These are phyloP conservation scores for Ceyx cyanopectus DNA, from an alignment of 2,113 vertebrate genomes.

Conservation along the genomic window DNA sequence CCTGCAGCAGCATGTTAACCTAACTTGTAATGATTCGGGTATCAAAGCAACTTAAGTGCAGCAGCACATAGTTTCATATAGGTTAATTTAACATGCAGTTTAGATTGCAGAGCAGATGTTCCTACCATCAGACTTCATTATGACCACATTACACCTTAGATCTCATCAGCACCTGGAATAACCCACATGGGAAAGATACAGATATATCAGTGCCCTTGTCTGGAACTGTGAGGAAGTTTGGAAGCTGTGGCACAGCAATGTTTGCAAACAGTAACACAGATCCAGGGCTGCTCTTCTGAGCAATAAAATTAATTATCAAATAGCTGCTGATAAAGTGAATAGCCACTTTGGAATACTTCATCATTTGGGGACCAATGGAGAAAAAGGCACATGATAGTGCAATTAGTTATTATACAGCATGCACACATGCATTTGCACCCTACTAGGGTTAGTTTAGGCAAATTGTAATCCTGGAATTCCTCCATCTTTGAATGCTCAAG, in stretches of 20 bases:
- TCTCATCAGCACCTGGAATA: not conserved
- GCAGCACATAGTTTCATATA: not conserved
- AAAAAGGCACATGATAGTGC: not conserved
- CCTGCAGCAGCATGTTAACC: not conserved
- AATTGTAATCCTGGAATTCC: not conserved
- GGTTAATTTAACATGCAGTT: not conserved
- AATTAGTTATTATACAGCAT: not conserved
- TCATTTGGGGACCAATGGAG: not conserved
- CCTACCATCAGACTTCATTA: not conserved
- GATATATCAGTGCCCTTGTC: not conserved
- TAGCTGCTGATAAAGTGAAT: not conserved
- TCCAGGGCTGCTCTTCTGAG: not conserved
- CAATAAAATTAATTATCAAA: not conserved
- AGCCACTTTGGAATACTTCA: not conserved
- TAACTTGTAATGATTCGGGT: not conserved
- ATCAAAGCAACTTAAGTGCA: not conserved
- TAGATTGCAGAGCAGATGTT: not conserved
- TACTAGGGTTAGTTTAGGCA: not conserved
- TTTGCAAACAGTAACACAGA: not conserved
- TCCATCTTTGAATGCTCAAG: not conserved
- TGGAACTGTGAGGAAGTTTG: not conserved
- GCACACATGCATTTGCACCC: fast-evolving
- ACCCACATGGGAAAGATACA: not conserved
- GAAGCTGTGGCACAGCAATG: not conserved
- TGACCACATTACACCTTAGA: not conserved